These are phyloP conservation scores for Macrotrachela quadricornifera DNA, from an alignment of 1,140 invertebrate species.

Conservation along the genomic window DNA sequence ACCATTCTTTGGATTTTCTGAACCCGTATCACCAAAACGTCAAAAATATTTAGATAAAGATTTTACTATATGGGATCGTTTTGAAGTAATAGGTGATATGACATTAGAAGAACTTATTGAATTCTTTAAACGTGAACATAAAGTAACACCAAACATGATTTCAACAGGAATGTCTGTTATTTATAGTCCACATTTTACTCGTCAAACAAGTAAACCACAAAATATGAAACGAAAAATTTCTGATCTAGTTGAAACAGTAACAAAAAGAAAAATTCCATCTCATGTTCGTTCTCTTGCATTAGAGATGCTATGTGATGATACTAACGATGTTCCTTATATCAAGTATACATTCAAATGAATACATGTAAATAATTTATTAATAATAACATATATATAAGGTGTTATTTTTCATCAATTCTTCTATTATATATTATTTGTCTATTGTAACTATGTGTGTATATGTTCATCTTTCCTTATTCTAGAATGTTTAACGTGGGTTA, in stretches of 20 bases:
- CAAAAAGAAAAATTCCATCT: slow-evolving; percentile 70
- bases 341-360: slow-evolving; percentile 8
- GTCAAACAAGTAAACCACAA: slow-evolving; percentile 1
- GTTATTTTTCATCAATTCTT: too few relatives aligned
- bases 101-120: slow-evolving; percentile 77
- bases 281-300: slow-evolving; percentile 79
- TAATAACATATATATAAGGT: too few relatives aligned
- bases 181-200: slow-evolving; percentile 5
- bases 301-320: slow-evolving; percentile 60
- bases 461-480: too few relatives aligned
- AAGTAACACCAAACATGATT: slow-evolving; percentile 87
- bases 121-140: slow-evolving; percentile 68
- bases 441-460: too few relatives aligned
- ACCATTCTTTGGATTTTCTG: slow-evolving; percentile 89
- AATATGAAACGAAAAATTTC: slow-evolving; percentile 42
- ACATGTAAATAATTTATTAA: too few relatives aligned
- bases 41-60: slow-evolving; percentile 70
- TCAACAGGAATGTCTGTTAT: slow-evolving; percentile 52
- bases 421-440: too few relatives aligned
- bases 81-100: slow-evolving; percentile 79
- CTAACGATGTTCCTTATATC: slow-evolving; percentile 84
- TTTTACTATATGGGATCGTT: slow-evolving; percentile 94
- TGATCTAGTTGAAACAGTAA: slow-evolving; percentile 75
- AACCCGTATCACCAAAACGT: slow-evolving; percentile 73
- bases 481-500: too few relatives aligned